Evolutionary conservation across 2,797 vertebrate species (phyloP), one percentile per base, ranked within the genome.

Genomic region (Odontamblyopus rebecca): DNA sequence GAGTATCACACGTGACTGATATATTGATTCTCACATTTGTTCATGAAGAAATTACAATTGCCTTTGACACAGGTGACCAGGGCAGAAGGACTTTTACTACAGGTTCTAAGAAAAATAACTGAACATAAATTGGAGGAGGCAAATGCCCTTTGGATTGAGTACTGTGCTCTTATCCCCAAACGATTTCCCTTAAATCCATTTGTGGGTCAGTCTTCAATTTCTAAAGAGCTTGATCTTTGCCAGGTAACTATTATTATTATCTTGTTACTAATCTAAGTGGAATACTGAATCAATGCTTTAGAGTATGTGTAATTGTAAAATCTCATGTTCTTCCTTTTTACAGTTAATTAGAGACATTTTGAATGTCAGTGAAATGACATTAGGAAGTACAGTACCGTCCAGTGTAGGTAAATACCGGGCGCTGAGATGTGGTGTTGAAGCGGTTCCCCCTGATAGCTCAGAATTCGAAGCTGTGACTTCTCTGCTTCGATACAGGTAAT

Each of bases 381-480:
- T 92, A 69, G 86, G 89, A 56, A 90, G 84, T 83, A 78, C 91
- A 8, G 73, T 27, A 1, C 88, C 91, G 1, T 91, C 94, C 30
- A 91, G 86, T 64, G 66, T 96, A 88, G 95, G 95, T 59, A 96
- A 96, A 84, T 96, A 95, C 85, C 90, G 80, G 35, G 94, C 95
- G 48, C 90, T 97, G 76, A 92, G 93, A 72, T 97, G 95, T 90
- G 92, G 93, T 83, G 89, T 95, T 54, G 93, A 97, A 68, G 54
- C 70, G 0, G 76, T 96, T 74, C 77, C 93, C 32, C 30, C 82
- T 6, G 65, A 71, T 18, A 90, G 88, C 71, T 67, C 87, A 0
- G 94, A 95, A 82, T 96, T 94, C 79, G 78, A 41, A 62, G 80
- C 18, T 9, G 79, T 96, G 81, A 77, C 77, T 60, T 29, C 84